Base-by-base conservation (phyloP, 2,113 vertebrate species). In the Ceyx margarethae region DNA sequence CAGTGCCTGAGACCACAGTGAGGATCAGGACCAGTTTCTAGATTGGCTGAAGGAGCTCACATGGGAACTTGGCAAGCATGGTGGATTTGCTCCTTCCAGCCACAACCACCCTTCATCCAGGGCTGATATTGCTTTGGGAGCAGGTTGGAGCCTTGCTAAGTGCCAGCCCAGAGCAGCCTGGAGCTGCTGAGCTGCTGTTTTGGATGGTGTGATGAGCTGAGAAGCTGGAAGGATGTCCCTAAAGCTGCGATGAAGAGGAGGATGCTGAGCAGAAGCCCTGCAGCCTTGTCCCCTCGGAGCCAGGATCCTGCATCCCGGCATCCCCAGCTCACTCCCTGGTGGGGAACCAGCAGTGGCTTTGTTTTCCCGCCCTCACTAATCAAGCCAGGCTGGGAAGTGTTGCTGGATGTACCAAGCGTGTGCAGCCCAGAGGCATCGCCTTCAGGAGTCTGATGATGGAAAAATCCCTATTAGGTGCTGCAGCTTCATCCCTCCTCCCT, bases 251-350 rank as follows among this genome's bases (percentile, higher is more conserved):
- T 0, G 61, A 75, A 57, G 67, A 77, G 23, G 45, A 74, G 46
- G 46, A 21, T 2, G 35, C 23, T 2, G 60, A 28, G 9, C 1
- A 1, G 2, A 58, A 48, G 15, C 58, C 74, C 66, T 19, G 20
- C 48, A 46, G 68, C 0, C 40, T 8, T 1, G 1, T 3, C 12
- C 4, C 7, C 66, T 40, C 0, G 2, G 13, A 2, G 5, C 6
- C 9, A 3, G 61, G 42, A 58, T 56, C 58, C 64, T 0, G 2
- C 26, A 13, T 11, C 68, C 46, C 11, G 0, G 18, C 15, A n/a
- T 6, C 43, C 56, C 53, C 77, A 25, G 45, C 10, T 0, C 0
- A 2, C 57, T n/a, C 26, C 13, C n/a, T 10, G 0, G 0, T 0
- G 5, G 71, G 62, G 26, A 68, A 40, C 35, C 0, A 0, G 19